A percentile compares a stretch with the other conserved stretches of the same genome.
phyloP scores from a whole-genome alignment of 2,888 invertebrate species.

The Temnothorax ravouxi region DNA sequence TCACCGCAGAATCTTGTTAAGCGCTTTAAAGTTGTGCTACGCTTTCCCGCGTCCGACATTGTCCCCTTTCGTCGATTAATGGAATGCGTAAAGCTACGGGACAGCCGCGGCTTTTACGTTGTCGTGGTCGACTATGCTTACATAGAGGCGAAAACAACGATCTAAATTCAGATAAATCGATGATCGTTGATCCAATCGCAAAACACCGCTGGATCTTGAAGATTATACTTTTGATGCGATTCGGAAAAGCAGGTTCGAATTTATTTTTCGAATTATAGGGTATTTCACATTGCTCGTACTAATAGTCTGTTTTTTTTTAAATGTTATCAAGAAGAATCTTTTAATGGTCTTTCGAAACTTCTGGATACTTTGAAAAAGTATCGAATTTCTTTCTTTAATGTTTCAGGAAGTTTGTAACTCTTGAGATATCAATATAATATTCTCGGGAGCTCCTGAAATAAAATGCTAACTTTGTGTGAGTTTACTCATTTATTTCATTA shows the following conservation, averaged over 20 bases:
- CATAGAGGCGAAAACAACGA: constrained; percentile 12
- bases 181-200: constrained; percentile 3
- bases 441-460: neutral
- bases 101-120: constrained; percentile 40
- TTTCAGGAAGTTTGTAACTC: neutral
- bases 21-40: constrained; percentile 72
- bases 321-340: neutral
- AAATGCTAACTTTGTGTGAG: neutral
- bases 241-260: neutral
- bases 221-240: neutral
- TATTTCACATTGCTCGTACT: neutral
- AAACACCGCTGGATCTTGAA: neutral
- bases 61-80: constrained; percentile 68
- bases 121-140: constrained; percentile 50
- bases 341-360: neutral
- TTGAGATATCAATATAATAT: neutral
- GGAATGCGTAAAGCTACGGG: constrained; percentile 56
- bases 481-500: neutral
- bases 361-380: neutral
- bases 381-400: neutral
- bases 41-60: constrained; percentile 50
- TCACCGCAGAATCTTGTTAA: constrained; percentile 77
- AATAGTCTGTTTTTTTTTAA: neutral
- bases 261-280: neutral
- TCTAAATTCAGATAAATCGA: constrained; percentile 18